These are phyloP conservation scores for Paracentrotus lividus DNA, from an alignment of 53 echinoderm and acorn worm genomes.

Conservation along the genomic window DNA sequence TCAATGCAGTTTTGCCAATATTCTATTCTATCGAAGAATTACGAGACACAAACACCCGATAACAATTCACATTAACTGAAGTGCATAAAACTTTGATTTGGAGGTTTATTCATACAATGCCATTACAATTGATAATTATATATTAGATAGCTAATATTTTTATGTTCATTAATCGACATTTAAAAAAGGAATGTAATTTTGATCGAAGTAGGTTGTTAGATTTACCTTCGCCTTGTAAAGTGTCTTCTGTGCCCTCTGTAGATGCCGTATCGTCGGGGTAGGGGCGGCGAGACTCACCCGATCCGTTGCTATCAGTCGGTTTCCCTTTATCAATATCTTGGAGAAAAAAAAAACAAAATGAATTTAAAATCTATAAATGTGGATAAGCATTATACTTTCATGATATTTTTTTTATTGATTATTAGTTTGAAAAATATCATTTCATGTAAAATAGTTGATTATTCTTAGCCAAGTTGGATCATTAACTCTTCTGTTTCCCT, in stretches of 20 bases:
- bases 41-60: too few relatives aligned
- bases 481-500: background rate
- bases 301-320: background rate
- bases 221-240: conserved; percentile 53
- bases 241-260: conserved; percentile 53
- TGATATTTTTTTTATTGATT: too few relatives aligned
- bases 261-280: conserved; percentile 63
- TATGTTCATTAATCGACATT: too few relatives aligned
- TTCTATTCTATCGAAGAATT: too few relatives aligned
- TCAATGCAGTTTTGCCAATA: too few relatives aligned
- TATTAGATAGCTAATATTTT: too few relatives aligned
- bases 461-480: background rate
- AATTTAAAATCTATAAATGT: background rate
- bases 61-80: too few relatives aligned
- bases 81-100: too few relatives aligned
- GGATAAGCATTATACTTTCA: too few relatives aligned
- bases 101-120: too few relatives aligned
- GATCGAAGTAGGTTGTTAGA: background rate
- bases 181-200: too few relatives aligned
- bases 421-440: background rate
- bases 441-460: background rate
- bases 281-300: background rate
- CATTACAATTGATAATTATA: too few relatives aligned
- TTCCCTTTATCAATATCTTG: background rate
- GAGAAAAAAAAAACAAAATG: background rate